These are phyloP conservation scores for Apomyelois bistriatella DNA, from an alignment of 2,888 invertebrate genomes.

Conservation along the genomic window DNA sequence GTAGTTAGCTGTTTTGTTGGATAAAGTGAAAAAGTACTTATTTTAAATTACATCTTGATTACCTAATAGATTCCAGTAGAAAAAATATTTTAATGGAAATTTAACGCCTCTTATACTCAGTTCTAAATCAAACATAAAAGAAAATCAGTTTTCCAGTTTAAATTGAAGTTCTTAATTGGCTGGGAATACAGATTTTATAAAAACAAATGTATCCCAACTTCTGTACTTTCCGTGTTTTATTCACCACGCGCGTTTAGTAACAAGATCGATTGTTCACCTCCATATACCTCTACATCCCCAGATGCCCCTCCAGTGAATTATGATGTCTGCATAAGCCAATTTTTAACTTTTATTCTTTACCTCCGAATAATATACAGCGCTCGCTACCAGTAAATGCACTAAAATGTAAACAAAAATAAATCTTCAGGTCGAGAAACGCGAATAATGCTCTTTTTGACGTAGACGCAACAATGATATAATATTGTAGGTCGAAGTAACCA, in stretches of 20 bases:
- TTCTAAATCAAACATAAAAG: too few relatives aligned
- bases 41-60: too few relatives aligned
- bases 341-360: conserved; percentile 36
- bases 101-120: too few relatives aligned
- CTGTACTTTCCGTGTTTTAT: neutral
- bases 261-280: conserved; percentile 56
- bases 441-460: conserved; percentile 31
- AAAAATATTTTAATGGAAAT: too few relatives aligned
- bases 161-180: too few relatives aligned
- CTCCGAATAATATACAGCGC: conserved; percentile 33
- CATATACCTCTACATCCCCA: conserved; percentile 35
- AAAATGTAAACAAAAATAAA: conserved; percentile 49
- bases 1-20: too few relatives aligned
- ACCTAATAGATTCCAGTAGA: too few relatives aligned
- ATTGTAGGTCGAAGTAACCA: conserved; percentile 32
- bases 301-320: conserved; percentile 46
- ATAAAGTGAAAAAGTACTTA: too few relatives aligned
- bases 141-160: too few relatives aligned
- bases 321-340: conserved; percentile 45
- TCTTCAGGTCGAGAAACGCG: conserved; percentile 31
- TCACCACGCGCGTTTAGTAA: conserved; percentile 45
- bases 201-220: too few relatives aligned
- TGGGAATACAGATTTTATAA: too few relatives aligned
- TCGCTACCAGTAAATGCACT: conserved; percentile 42
- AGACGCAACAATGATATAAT: conserved; percentile 36